Base-by-base conservation (phyloP, 1,140 invertebrate genomes). In the Zaprionus gabonicus region DNA sequence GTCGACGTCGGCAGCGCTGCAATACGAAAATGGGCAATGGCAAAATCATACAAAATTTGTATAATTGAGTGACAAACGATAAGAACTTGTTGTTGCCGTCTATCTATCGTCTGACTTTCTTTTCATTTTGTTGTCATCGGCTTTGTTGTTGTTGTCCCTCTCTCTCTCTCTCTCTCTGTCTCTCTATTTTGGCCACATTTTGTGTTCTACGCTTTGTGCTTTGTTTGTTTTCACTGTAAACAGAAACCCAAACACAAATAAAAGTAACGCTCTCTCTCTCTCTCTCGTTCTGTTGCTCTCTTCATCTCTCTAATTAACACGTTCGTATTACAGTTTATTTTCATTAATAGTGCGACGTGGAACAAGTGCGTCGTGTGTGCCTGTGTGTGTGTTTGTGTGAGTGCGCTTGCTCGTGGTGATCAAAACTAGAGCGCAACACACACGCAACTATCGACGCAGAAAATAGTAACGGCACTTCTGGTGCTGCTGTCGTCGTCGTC, bases 281-380 rank as follows among this genome's bases (percentile, higher is more conserved):
- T 68, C 7, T 31, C 7, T 27, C 27, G 28, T 31, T 31, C 1
- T 31, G 7, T 31, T 27, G 17, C 27, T 51, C 36, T 7, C 46
- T 44, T 41, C 55, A 56, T 64, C 68, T 75, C 31, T 76, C 65
- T 76, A 85, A 85, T 86, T 82, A 85, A 75, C 82, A 81, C 82
- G 82, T 81, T 85, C 68, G 60, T 71, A 81, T 85, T 81, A 78
- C 82, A 85, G 73, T 85, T 85, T 58, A 71, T 80, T 84, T 85
- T 85, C 82, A 85, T 85, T 86, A 86, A 85, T 81, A 81, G 75
- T 63, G 64, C 53, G 71, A 73, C 75, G 75, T 77, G 71, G 70
- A 77, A 77, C 71, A 77, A 77, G 75, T 77, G 64, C 64, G 64
- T 68, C 31, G 20, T 73, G 28, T 28, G 34, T 58, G 12, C 20